Base-by-base conservation (phyloP, 2,888 invertebrate species). In the Peribatodes rhomboidaria region DNA sequence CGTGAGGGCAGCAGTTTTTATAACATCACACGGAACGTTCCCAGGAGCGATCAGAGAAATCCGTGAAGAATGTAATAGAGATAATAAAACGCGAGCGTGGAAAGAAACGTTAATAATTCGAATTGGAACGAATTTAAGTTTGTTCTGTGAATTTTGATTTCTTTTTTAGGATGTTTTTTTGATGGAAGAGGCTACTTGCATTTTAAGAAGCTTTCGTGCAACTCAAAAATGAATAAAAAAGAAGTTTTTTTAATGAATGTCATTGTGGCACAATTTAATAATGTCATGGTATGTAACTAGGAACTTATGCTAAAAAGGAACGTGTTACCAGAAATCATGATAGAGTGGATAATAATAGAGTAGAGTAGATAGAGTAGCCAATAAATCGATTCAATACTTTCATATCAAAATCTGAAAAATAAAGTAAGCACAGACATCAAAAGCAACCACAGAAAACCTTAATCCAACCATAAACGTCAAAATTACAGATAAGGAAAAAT, bases 11-110 rank as follows among this genome's bases (percentile, higher is more conserved):
- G 56, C 62, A 75, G 72, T 84, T 87, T 85, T 86, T 87, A 75
- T 76, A 72, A 67, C 74, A 75, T 81, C 79, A 74, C 77, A 75
- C 77, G 76, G 66, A 71, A 69, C 61, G 79, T 82, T 85, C 82
- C 81, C 84, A 77, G 68, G 82, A 77, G 82, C 67, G 59, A 71
- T 62, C 59, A 70, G 77, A 77, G 78, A 80, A 77, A 70, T 76
- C 81, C 81, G 81, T 83, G 81, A 83, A 82, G 77, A 81, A 82
- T 84, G 79, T 78, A 75, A 81, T 79, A 73, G 77, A 71, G 60
- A 67, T 73, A 76, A 67, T 53, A 56, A 69, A 59, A 68, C 44
- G 49, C 50, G 56, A 65, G 61, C 65, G 68, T 66, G 68, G 47
- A 67, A 67, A 67, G 65, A 71, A 68, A 71, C 61, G 63, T 64